A percentile compares a stretch with the other conserved stretches of the same genome.
Conservation (phyloP, 2,113 vertebrate genomes). For the Herpailurus yagouaroundi region DNA sequence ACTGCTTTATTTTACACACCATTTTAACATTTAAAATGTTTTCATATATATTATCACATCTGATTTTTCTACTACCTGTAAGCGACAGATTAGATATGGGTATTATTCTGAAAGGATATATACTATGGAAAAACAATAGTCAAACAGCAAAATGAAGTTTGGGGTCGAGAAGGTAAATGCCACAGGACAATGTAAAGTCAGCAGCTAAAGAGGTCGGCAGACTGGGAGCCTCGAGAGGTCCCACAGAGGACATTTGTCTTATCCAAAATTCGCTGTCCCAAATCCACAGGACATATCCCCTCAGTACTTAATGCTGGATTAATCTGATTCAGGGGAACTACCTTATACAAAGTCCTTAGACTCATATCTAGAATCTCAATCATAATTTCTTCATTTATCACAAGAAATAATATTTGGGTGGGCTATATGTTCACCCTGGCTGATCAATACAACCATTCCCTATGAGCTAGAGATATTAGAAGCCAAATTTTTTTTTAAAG, state of each 20-base stretch:
- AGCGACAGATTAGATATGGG: neutral
- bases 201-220: neutral
- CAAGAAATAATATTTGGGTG: neutral
- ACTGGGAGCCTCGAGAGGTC: neutral
- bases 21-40: slow-evolving; percentile 1
- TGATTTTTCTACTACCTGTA: neutral
- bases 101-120: neutral
- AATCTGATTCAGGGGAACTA: neutral
- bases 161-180: neutral
- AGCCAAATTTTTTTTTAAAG: neutral
- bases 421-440: neutral
- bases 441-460: neutral
- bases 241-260: neutral
- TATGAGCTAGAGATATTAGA: neutral
- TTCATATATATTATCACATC: neutral
- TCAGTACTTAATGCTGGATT: neutral
- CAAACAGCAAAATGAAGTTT: neutral
- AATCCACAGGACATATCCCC: neutral
- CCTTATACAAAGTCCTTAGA: neutral
- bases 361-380: neutral
- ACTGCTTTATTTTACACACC: neutral
- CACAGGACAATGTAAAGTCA: neutral
- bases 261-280: neutral
- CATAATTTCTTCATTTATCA: neutral
- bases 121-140: neutral